Evolutionary conservation across 2,113 vertebrate species (phyloP).

Genomic region (Thunnus maccoyii): DNA sequence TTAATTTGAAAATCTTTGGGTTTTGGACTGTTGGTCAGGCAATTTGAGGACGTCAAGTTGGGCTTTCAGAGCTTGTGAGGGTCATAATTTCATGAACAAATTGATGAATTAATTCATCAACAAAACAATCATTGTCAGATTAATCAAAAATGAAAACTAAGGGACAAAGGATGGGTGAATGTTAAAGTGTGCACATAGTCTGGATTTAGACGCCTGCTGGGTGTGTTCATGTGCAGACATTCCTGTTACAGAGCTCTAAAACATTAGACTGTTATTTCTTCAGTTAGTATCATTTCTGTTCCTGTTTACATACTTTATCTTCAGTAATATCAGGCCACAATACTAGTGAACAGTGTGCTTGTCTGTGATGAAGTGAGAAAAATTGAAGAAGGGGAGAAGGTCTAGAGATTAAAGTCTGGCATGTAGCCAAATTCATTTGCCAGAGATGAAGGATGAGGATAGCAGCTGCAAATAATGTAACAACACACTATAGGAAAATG

Average conservation of each 20-base stretch:
- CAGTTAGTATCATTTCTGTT: no score
- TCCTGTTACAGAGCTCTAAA: neutral
- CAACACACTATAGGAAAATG: constrained; percentile 34
- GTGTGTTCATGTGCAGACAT: neutral
- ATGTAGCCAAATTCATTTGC: constrained; percentile 13
- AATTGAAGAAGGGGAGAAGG: neutral
- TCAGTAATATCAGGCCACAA: no score
- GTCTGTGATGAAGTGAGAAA: neutral
- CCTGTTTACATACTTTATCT: neutral
- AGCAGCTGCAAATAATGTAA: constrained; percentile 27
- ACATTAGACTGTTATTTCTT: neutral
- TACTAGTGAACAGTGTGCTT: neutral
- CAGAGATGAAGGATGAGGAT: constrained; percentile 23
- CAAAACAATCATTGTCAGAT: no score
- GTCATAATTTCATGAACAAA: neutral
- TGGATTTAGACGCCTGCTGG: neutral
- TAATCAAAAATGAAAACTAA: no score
- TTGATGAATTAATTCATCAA: neutral
- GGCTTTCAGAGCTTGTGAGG: neutral
- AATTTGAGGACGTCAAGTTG: neutral
- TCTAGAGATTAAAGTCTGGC: constrained; percentile 14
- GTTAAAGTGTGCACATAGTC: neutral
- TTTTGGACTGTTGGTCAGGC: neutral
- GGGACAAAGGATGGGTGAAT: neutral
- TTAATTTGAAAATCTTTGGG: neutral